A percentile compares a stretch with the other conserved stretches of the same genome.
phyloP scores from a whole-genome alignment of 1,140 invertebrate genomes.

The Arctopsyche grandis region DNA sequence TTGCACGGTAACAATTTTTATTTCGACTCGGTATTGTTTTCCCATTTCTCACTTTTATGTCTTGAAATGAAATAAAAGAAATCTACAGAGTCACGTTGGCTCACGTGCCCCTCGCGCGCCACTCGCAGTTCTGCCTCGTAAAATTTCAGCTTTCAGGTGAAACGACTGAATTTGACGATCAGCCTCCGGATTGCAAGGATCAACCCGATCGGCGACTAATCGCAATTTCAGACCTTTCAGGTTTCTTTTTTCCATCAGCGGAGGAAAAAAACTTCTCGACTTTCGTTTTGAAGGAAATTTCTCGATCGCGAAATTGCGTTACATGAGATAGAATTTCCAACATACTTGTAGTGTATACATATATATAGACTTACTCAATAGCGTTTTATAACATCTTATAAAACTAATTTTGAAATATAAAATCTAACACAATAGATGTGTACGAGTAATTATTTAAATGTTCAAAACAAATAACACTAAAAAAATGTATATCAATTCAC shows the following conservation, averaged over 20 bases:
- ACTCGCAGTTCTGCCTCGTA: conserved; percentile 34
- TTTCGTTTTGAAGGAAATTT: neutral
- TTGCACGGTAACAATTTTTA: conserved; percentile 49
- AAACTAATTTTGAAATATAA: no score
- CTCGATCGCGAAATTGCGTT: neutral
- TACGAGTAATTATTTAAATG: no score
- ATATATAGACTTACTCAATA: no score
- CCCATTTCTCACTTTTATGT: conserved; percentile 55
- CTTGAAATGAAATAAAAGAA: conserved; percentile 53
- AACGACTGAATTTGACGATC: conserved; percentile 43
- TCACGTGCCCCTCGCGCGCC: conserved; percentile 25
- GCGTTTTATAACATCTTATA: no score
- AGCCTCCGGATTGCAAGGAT: conserved; percentile 36
- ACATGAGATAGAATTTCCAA: no score
- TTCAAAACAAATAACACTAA: no score
- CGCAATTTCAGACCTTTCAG: conserved; percentile 20
- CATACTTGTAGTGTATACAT: no score
- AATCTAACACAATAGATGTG: no score
- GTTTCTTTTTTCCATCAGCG: neutral
- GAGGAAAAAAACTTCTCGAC: neutral
- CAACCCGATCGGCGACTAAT: conserved; percentile 43
- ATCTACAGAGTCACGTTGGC: conserved; percentile 50
- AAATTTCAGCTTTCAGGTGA: conserved; percentile 45
- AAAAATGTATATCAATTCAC: no score
- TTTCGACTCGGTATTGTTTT: conserved; percentile 52